Evolutionary conservation across 2,113 vertebrate species (phyloP).

Genomic region (Sinocyclocheilus rhinocerous): DNA sequence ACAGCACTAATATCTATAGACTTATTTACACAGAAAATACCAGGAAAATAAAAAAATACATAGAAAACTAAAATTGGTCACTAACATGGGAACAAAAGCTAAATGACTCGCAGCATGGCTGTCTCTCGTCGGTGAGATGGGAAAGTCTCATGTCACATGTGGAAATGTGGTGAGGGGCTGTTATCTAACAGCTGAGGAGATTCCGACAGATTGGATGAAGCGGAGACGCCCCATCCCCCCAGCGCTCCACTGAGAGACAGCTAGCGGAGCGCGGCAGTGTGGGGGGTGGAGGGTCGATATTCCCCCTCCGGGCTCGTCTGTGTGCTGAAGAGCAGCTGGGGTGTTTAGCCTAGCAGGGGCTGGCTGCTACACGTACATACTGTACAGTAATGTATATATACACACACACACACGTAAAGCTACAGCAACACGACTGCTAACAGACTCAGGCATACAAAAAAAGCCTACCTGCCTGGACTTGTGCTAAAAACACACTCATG

Average conservation of each 20-base stretch:
- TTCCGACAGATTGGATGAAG: slow-evolving; percentile 46
- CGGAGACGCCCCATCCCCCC: slow-evolving; percentile 23
- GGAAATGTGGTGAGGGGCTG: not conserved
- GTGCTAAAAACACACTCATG: not conserved
- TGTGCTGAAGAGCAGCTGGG: slow-evolving; percentile 44
- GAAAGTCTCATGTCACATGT: not conserved
- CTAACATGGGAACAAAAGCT: not conserved
- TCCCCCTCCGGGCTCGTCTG: slow-evolving; percentile 52
- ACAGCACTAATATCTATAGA: no score
- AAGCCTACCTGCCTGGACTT: not conserved
- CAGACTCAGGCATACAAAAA: not conserved
- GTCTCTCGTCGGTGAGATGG: not conserved
- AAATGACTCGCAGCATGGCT: not conserved
- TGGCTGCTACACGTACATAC: not conserved
- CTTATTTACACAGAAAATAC: no score
- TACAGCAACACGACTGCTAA: not conserved
- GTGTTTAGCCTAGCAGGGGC: not conserved
- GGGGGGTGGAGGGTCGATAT: slow-evolving; percentile 48
- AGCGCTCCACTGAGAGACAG: slow-evolving; percentile 8
- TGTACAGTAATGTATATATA: not conserved
- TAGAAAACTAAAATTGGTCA: not conserved
- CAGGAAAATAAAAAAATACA: not conserved
- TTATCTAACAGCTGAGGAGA: slow-evolving; percentile 55
- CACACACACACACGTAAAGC: not conserved
- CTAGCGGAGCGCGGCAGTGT: slow-evolving; percentile 51